phyloP scores from a whole-genome alignment of 2,888 invertebrate genomes.

The Polyommatus icarus region DNA sequence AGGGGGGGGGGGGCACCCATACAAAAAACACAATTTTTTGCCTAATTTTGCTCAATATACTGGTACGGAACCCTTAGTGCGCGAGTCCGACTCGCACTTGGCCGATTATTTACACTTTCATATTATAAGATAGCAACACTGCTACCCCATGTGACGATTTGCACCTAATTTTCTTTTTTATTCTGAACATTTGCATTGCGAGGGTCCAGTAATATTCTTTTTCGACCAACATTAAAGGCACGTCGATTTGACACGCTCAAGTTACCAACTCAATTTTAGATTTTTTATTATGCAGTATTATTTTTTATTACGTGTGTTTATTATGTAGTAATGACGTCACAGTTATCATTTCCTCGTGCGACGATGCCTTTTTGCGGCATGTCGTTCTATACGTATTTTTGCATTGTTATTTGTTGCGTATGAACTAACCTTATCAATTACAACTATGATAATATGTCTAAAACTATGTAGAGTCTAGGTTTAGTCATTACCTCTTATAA shows the following conservation, averaged over 20 bases:
- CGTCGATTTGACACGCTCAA: not conserved
- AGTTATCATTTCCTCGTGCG: not conserved
- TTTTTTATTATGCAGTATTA: not conserved
- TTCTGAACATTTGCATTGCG: not conserved
- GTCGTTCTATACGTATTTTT: conserved; percentile 4
- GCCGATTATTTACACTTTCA: too few relatives aligned
- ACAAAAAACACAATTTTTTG: too few relatives aligned
- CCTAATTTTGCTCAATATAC: too few relatives aligned
- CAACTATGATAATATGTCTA: not conserved
- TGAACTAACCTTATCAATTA: not conserved
- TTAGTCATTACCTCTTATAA: not conserved
- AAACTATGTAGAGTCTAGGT: not conserved
- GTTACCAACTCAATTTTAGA: not conserved
- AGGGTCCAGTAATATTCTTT: not conserved
- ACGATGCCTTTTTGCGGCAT: not conserved
- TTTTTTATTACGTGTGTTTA: not conserved
- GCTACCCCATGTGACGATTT: not conserved
- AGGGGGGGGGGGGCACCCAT: too few relatives aligned
- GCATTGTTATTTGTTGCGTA: not conserved
- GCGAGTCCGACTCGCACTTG: too few relatives aligned
- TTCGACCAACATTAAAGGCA: not conserved
- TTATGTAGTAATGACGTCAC: not conserved
- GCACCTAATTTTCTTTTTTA: not conserved
- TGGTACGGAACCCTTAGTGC: too few relatives aligned
- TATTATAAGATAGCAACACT: not conserved